Evolutionary conservation across 2,797 vertebrate genomes (phyloP), one percentile per base, ranked within the genome.

Genomic region (Karalla daura): DNA sequence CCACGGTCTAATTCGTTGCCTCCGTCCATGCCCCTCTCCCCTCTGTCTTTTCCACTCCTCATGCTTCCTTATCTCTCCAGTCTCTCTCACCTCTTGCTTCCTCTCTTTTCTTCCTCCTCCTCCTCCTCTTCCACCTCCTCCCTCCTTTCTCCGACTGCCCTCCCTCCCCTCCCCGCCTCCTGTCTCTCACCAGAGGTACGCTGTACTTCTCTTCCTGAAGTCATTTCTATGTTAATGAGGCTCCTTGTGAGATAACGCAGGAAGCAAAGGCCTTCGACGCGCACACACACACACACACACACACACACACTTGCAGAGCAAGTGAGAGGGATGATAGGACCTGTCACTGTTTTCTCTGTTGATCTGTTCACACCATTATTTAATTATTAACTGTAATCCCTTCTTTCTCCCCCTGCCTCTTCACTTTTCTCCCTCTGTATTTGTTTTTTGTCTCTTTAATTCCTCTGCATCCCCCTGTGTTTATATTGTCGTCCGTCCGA

Each of bases 151-250:
- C 64, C 8, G 3, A 21, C 62, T 35, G 28, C 33, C 17, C 45
- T 30, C 47, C 53, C 33, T 53, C 35, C 35, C 52, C n/a, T n/a
- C n/a, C 52, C 46, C 73, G 56, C 50, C 40, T 58, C 65, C 84
- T 65, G 40, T 88, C 80, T 74, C 76, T 74, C 86, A 72, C 69
- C 30, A 58, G 85, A 61, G 87, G 87, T 84, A 87, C 8, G 77
- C 88, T 87, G 85, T 89, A 85, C 88, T 88, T 89, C 73, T 88
- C 86, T 88, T 91, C 89, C 90, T 90, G 81, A 93, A 93, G 91
- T 87, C 80, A 90, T 94, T 86, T 92, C 80, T 83, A 93, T 92
- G 93, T 89, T 92, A 81, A 91, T 91, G 87, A 93, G 90, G 90
- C 88, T 92, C 80, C 86, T 88, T 85, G 71, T 88, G 86, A 89